phyloP scores from a whole-genome alignment of 2,888 invertebrate species.

The Euspilapteryx auroguttella region DNA sequence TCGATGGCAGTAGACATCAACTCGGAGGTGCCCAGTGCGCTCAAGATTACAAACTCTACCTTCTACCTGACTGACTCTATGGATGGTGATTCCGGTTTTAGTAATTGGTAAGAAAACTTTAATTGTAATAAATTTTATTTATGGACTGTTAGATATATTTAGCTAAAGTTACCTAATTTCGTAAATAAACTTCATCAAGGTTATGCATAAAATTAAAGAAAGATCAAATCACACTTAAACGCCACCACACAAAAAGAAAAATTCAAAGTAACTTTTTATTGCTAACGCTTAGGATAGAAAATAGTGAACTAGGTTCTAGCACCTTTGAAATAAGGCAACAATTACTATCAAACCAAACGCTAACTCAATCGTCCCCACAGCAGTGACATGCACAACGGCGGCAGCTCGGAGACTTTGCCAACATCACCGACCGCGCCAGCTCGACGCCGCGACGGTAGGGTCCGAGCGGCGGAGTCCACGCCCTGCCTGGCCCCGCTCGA shows the following conservation, averaged over 20 bases:
- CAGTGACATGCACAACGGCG: slow-evolving; percentile 42
- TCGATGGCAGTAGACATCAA: slow-evolving; percentile 59
- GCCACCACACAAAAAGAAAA: too few species aligned
- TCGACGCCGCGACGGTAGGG: slow-evolving; percentile 16
- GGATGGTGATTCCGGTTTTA: slow-evolving; percentile 66
- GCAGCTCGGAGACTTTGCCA: slow-evolving; percentile 32
- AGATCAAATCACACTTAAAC: too few species aligned
- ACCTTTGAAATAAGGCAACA: too few species aligned
- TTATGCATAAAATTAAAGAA: too few species aligned
- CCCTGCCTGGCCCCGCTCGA: slow-evolving; percentile 34
- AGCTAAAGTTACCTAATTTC: too few species aligned
- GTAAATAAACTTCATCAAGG: too few species aligned
- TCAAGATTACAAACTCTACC: slow-evolving; percentile 66
- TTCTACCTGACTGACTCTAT: slow-evolving; percentile 72
- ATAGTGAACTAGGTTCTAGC: too few species aligned
- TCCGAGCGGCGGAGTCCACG: slow-evolving; percentile 31
- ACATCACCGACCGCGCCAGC: slow-evolving; percentile 11
- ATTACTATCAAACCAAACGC: neutral
- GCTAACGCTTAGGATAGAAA: too few species aligned
- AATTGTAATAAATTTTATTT: too few species aligned
- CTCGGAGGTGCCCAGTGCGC: slow-evolving; percentile 48
- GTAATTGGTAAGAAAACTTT: slow-evolving; percentile 49
- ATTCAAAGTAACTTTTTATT: too few species aligned
- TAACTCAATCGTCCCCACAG: slow-evolving; percentile 13
- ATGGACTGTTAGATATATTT: too few species aligned